phyloP scores from a whole-genome alignment of 2,113 vertebrate species.

The Noctilio leporinus region DNA sequence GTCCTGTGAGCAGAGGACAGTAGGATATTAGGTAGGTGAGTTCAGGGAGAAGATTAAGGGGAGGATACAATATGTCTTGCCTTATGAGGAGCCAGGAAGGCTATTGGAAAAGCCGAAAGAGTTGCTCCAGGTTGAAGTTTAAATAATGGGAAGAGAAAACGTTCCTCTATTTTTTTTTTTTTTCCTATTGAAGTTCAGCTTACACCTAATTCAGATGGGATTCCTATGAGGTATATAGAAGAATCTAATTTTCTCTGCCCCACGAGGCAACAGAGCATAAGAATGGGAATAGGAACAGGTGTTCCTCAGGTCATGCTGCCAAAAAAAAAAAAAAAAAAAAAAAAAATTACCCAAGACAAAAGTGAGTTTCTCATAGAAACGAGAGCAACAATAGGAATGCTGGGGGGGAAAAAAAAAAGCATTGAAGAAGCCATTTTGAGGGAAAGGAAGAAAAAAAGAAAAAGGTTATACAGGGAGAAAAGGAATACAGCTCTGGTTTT shows the following conservation, averaged over 20 bases:
- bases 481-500: conserved; percentile 11
- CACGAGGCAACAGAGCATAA: neutral
- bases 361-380: conserved; percentile 18
- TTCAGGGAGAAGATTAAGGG: neutral
- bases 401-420: neutral
- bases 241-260: neutral
- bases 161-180: neutral
- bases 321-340: conserved; percentile 37
- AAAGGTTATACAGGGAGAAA: conserved; percentile 14
- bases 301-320: neutral
- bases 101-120: neutral
- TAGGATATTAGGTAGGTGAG: neutral
- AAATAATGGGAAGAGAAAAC: conserved; percentile 26
- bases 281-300: neutral
- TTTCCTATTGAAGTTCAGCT: neutral
- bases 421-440: conserved; percentile 11
- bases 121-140: neutral
- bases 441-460: conserved; percentile 26
- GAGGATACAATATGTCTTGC: neutral
- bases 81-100: neutral
- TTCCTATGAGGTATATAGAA: neutral
- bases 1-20: neutral
- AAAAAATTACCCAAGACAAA: neutral
- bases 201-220: neutral
- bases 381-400: neutral